These are phyloP conservation scores for Esox lucius DNA, from an alignment of 2,797 vertebrate genomes.

Conservation along the genomic window DNA sequence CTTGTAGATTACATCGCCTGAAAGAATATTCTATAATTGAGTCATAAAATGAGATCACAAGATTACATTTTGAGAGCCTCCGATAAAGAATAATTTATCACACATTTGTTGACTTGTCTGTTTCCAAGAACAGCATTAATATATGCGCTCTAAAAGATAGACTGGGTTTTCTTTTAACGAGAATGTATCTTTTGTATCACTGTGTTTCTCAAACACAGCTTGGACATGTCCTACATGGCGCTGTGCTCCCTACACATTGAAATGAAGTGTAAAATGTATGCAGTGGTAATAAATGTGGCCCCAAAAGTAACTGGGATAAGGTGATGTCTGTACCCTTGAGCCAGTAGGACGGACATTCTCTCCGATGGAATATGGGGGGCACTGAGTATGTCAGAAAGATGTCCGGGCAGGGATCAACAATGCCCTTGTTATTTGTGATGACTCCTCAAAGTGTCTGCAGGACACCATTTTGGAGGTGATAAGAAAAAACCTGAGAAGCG, in stretches of 20 bases:
- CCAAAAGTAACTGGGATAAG: conserved; percentile 44
- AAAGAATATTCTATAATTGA: conserved; percentile 30
- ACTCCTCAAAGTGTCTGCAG: conserved; percentile 56
- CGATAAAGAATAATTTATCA: conserved; percentile 49
- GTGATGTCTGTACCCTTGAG: conserved; percentile 54
- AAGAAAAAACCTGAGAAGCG: conserved; percentile 43
- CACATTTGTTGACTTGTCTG: conserved; percentile 31
- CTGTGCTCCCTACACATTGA: conserved; percentile 17
- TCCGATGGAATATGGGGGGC: conserved; percentile 40
- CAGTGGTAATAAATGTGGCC: too few relatives aligned
- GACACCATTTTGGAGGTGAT: conserved; percentile 52
- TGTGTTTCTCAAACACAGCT: conserved; percentile 9
- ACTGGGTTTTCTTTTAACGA: conserved; percentile 1
- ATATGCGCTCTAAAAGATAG: conserved; percentile 20
- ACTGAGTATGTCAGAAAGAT: conserved; percentile 36
- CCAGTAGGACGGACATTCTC: conserved; percentile 33
- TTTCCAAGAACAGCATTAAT: conserved; percentile 16
- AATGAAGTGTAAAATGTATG: conserved; percentile 33
- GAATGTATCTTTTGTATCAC: conserved; percentile 6
- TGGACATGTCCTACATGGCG: background rate
- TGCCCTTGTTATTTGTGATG: conserved; percentile 69
- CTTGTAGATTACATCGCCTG: conserved; percentile 25
- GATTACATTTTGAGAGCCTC: conserved; percentile 37
- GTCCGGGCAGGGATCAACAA: conserved; percentile 68
- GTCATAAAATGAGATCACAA: conserved; percentile 29